Evolutionary conservation across 2,113 vertebrate genomes (phyloP), one percentile per base, ranked within the genome.

Genomic region (Panthera leo): DNA sequence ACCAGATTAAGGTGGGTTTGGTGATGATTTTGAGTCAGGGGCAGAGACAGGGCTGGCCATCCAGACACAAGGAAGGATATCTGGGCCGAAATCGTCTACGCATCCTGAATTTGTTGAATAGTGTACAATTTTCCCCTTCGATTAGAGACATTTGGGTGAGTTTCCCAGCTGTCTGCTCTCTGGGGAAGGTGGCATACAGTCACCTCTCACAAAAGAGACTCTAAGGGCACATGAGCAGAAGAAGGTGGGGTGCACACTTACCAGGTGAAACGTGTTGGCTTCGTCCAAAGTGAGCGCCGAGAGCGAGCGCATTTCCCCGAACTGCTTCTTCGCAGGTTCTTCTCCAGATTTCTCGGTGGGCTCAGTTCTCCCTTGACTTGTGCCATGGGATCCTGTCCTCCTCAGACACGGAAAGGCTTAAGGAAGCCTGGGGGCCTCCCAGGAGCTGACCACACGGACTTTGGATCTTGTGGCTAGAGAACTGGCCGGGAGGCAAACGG

Each of bases 241-340:
- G n/a, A 39, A 4, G 58, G 29, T 0, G 2, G 2, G 4, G 14
- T 2, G 7, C 3, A 2, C 11, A 1, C 42, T 42, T 10, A 16
- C 14, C 31, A 39, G n/a, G 31, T 3, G 89, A 7, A 29, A 12
- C 39, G 1, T 7, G 7, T 9, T 4, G 29, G n/a, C 25, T 34
- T 48, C 23, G 31, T 75, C n/a, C 83, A 58, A 31, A 34, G 34
- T 13, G 36, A 29, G 51, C 18, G 0, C 5, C 14, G 4, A 16
- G 21, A 42, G 39, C 31, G 14, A 16, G 27, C 7, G 0, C 5
- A 18, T 67, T 39, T 15, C 45, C 18, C 78, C 39, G n/a, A 29
- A 31, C 53, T 75, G 14, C 36, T 3, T 53, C 16, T 21, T 25
- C 21, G 1, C 27, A 19, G 0, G 0, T 11, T 76, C 31, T 8